Base-by-base conservation (phyloP, 2,113 vertebrate species). In the Protobothrops flavoviridis region DNA sequence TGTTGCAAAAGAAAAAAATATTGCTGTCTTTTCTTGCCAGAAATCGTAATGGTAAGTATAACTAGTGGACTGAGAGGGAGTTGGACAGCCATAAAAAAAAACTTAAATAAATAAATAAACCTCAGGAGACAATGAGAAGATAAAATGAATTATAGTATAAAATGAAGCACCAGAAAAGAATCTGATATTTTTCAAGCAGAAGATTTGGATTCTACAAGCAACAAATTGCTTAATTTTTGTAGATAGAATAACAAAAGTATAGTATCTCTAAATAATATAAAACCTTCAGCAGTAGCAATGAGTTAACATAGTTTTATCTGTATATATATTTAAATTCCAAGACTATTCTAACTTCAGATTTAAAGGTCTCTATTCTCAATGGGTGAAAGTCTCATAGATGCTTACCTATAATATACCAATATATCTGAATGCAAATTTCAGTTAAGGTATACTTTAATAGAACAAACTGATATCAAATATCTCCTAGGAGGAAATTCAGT, bases 1-100 rank as follows among this genome's bases (percentile, higher is more conserved):
- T 45, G 26, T 90, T 95, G 93, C 92, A 96, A 96, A 94, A 96
- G 95, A 56, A 29, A 94, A 96, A 95, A 95, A 97, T 9, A 87
- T 91, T 92, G 56, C 81, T 94, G 87, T 88, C 53, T 94, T 87
- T 90, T 88, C 29, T 96, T 96, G 93, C 94, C 93, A 94, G 95
- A 48, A 95, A 90, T 45, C 93, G 91, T 59, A 95, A 92, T 92
- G 92, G 57, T 6, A 50, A 96, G 56, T 94, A 69, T 69, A 69
- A 33, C 29, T 69, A 69, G 29, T 69, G 2, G 4, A 69, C 29
- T 69, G 29, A 69, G 29, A 69, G 61, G 2, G 29, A 69, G 29
- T 69, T n/a, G 61, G 61, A 13, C 1, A 69, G 61, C 12, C 61
- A n/a, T 69, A 69, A n/a, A 69, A n/a, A 64, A 69, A n/a, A n/a